Conservation (phyloP, 2,797 vertebrate species). For the Rousettus madagascariensis region DNA sequence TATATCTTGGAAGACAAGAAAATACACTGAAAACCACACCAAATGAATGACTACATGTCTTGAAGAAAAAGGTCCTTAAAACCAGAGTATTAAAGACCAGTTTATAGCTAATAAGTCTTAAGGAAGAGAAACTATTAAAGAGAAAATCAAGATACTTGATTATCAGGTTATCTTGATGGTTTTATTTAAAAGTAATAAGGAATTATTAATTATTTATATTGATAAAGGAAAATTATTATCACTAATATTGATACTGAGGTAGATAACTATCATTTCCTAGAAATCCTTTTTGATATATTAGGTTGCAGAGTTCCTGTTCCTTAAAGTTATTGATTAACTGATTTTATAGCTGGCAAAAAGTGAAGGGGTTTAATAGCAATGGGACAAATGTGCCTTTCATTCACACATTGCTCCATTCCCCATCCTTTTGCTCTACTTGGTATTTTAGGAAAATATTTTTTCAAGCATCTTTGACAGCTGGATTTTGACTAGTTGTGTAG, state of each 20-base stretch:
- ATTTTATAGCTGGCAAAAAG: background rate
- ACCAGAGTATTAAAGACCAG: background rate
- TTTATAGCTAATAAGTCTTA: background rate
- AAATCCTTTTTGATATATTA: background rate
- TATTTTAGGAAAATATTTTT: slow-evolving; percentile 6
- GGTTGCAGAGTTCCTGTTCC: background rate
- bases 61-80: background rate
- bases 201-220: background rate
- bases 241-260: background rate
- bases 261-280: background rate
- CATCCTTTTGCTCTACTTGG: background rate
- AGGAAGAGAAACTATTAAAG: background rate
- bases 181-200: background rate
- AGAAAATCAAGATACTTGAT: background rate
- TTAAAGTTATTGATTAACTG: background rate
- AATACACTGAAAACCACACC: background rate
- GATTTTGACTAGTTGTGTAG: background rate
- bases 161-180: background rate
- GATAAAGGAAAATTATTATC: background rate
- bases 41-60: background rate
- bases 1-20: background rate
- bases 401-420: background rate
- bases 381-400: background rate
- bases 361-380: background rate
- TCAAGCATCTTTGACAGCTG: background rate